Conservation (phyloP, 2,888 invertebrate genomes). For the Aphodius sticticus region DNA sequence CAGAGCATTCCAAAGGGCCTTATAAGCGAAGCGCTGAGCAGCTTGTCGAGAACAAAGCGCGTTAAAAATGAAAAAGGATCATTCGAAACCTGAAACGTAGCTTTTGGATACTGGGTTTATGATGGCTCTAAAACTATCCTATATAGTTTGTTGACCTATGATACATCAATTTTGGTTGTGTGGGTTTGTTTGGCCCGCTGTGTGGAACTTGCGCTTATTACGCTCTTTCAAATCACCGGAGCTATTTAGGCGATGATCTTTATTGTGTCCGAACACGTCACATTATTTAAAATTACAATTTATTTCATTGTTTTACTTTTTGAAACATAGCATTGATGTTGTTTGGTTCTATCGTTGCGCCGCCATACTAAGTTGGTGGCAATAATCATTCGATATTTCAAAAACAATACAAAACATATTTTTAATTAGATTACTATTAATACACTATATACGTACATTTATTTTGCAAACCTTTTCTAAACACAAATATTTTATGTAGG, state of each 20-base stretch:
- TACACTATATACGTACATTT: too few species aligned
- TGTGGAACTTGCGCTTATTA: neutral
- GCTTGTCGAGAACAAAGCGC: conserved; percentile 5
- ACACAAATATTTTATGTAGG: too few species aligned
- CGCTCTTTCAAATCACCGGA: conserved; percentile 13
- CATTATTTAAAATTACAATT: neutral
- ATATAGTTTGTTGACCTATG: conserved; percentile 47
- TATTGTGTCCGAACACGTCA: conserved; percentile 8
- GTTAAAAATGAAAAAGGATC: conserved; percentile 19
- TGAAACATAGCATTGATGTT: neutral
- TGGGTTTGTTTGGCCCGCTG: conserved; percentile 32
- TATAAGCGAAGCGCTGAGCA: neutral
- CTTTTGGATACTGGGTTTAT: neutral
- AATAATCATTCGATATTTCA: too few species aligned
- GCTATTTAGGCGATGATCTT: conserved; percentile 14
- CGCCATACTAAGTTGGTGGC: too few species aligned
- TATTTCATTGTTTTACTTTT: neutral
- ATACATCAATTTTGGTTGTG: conserved; percentile 46
- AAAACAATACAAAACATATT: too few species aligned
- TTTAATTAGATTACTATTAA: too few species aligned
- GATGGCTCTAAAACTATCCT: conserved; percentile 8
- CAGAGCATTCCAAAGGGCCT: neutral
- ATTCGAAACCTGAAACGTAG: conserved; percentile 5
- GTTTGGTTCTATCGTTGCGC: neutral
- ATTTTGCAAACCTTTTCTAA: too few species aligned